Conservation (phyloP, 2,888 invertebrate genomes). For the Tetranychus piercei region DNA sequence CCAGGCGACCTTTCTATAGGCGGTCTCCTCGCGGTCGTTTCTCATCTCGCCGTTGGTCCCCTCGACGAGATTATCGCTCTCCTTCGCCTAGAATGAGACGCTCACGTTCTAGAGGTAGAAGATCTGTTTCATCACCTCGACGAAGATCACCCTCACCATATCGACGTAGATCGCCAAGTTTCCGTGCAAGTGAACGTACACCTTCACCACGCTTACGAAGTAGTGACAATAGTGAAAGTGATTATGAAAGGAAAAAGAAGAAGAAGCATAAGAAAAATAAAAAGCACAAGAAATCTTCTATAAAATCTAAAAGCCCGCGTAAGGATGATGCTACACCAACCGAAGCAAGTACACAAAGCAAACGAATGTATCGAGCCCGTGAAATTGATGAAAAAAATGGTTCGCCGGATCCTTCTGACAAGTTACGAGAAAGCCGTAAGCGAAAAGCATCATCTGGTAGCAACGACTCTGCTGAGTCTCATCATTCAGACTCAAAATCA, state of each 20-base stretch:
- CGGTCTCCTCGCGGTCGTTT: slow-evolving; percentile 9
- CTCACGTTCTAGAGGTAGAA: slow-evolving; percentile 28
- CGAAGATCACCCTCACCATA: slow-evolving; percentile 7
- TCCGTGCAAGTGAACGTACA: not conserved
- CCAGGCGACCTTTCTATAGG: not conserved
- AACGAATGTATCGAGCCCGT: not conserved
- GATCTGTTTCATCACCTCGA: not conserved
- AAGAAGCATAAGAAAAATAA: slow-evolving; percentile 6
- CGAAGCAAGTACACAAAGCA: not conserved
- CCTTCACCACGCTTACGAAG: not conserved
- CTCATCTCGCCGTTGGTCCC: slow-evolving; percentile 5
- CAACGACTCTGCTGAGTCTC: not conserved
- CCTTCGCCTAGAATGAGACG: slow-evolving; percentile 23
- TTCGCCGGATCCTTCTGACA: not conserved
- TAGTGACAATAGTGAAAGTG: slow-evolving; percentile 3
- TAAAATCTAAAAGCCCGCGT: not conserved
- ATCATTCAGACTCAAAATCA: slow-evolving; percentile 5
- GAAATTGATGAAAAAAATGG: not conserved
- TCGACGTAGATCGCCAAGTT: slow-evolving; percentile 12
- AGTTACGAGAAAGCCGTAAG: not conserved
- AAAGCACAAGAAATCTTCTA: not conserved
- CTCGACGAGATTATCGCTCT: slow-evolving; percentile 14
- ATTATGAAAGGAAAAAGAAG: slow-evolving; percentile 3
- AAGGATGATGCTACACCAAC: not conserved
- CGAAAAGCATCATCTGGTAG: not conserved